Base-by-base conservation (phyloP, 35 echinoderm and acorn worm species). In the Ptychodera flava region DNA sequence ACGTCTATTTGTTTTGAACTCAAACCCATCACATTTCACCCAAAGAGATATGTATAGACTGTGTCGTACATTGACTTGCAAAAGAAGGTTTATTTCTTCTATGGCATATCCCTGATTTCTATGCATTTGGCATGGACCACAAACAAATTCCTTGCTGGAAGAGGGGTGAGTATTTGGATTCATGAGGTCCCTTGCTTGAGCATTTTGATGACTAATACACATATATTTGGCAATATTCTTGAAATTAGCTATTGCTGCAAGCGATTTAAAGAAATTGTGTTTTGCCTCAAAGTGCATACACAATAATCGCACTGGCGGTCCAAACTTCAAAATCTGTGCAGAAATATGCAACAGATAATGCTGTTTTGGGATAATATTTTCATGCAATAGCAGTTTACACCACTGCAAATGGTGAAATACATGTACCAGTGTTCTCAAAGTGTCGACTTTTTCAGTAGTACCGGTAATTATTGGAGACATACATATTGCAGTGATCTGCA, bases 221-320 rank as follows among this genome's bases (percentile, higher is more conserved):
- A n/a, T n/a, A n/a, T n/a, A n/a, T n/a, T n/a, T n/a, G n/a, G n/a
- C n/a, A n/a, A n/a, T n/a, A n/a, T n/a, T n/a, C n/a, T n/a, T n/a
- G n/a, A n/a, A n/a, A n/a, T n/a, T n/a, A n/a, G n/a, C n/a, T n/a
- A n/a, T n/a, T n/a, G n/a, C n/a, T n/a, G n/a, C n/a, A n/a, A n/a
- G 77, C 37, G 38, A 34, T 36, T 84, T 92, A 77, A 85, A 84
- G 33, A 78, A 33, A 80, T 38, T 77, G 35, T 92, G 91, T 89
- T 92, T 89, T 1, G 80, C 91, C 37, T 92, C 91, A 36, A 89
- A 89, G 0, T 83, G 86, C 91, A 92, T 92, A 80, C 86, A 89
- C 91, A 86, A 92, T 35, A 88, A 87, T 32, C 38, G 30, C 31
- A 85, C 32, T 14, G 16, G 22, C 14, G 90, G 90, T 1, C 90